phyloP scores from a whole-genome alignment of 2,888 invertebrate genomes.

The Arenicola marina region DNA sequence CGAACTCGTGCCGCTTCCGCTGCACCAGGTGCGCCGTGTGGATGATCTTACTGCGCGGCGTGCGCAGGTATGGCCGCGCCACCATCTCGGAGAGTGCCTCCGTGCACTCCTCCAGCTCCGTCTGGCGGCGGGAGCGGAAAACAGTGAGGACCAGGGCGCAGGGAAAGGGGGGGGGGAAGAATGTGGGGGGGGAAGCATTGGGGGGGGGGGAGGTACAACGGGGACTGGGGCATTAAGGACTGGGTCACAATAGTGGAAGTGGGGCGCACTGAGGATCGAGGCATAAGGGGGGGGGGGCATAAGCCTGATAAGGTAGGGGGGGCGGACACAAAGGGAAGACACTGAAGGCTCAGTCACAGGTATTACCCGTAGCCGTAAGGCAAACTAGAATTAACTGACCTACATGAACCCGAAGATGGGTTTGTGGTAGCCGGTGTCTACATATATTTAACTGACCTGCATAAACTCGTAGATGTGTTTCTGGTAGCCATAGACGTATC shows the following conservation, averaged over 20 bases:
- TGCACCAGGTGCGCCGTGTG: constrained; percentile 68
- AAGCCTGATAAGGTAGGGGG: too few species aligned
- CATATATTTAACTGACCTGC: constrained; percentile 64
- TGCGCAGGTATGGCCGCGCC: constrained; percentile 68
- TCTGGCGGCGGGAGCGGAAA: constrained; percentile 59
- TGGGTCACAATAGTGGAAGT: neutral
- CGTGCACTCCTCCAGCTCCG: constrained; percentile 71
- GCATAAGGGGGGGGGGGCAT: too few species aligned
- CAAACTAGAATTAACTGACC: too few species aligned
- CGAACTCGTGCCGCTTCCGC: constrained; percentile 70
- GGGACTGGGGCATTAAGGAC: too few species aligned
- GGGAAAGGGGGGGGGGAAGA: neutral
- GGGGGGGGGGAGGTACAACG: too few species aligned
- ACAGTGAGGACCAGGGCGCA: neutral
- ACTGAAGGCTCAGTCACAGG: too few species aligned
- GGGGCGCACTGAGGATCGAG: too few species aligned
- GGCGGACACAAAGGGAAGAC: too few species aligned
- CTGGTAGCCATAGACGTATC: too few species aligned
- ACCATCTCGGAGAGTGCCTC: constrained; percentile 72
- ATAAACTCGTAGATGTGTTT: constrained; percentile 73
- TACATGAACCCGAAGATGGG: too few species aligned
- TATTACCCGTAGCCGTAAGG: too few species aligned
- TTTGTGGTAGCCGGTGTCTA: neutral
- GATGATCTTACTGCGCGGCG: constrained; percentile 69
- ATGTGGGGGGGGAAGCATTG: too few species aligned